A percentile compares a stretch with the other conserved stretches of the same genome.
phyloP scores from a whole-genome alignment of 2,888 invertebrate species.

The Mayetiola destructor region DNA sequence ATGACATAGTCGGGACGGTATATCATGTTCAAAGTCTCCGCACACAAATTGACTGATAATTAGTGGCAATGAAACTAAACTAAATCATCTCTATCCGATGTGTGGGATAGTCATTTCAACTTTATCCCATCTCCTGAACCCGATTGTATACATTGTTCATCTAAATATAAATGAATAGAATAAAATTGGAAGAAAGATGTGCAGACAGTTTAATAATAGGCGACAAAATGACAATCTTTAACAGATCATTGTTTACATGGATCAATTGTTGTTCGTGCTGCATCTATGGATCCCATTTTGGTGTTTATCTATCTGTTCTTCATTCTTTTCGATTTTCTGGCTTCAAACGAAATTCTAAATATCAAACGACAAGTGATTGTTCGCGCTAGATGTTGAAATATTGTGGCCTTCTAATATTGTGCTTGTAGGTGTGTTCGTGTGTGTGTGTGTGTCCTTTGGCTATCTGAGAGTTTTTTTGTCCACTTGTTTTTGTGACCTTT shows the following conservation, averaged over 20 bases:
- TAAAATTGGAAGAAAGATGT: conserved; percentile 20
- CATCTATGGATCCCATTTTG: not conserved
- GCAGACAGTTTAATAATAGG: conserved; percentile 23
- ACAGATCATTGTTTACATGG: conserved; percentile 18
- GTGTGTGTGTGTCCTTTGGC: too few species aligned
- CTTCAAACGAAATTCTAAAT: too few species aligned
- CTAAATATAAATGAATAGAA: too few species aligned
- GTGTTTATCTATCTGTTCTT: not conserved
- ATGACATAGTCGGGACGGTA: too few species aligned
- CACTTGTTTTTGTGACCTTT: too few species aligned
- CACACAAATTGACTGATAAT: conserved; percentile 4
- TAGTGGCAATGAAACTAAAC: not conserved
- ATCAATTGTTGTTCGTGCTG: not conserved
- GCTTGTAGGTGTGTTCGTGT: conserved; percentile 8
- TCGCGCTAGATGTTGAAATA: not conserved
- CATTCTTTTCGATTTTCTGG: not conserved
- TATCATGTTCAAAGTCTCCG: too few species aligned
- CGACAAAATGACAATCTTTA: conserved; percentile 23
- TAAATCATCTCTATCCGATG: not conserved
- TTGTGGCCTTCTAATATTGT: not conserved
- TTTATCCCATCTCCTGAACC: not conserved
- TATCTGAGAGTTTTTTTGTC: too few species aligned
- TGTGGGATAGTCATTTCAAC: not conserved
- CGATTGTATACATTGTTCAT: not conserved
- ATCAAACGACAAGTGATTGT: conserved; percentile 10